Base-by-base conservation (phyloP, 2,113 vertebrate genomes). In the Ascaphus truei region DNA sequence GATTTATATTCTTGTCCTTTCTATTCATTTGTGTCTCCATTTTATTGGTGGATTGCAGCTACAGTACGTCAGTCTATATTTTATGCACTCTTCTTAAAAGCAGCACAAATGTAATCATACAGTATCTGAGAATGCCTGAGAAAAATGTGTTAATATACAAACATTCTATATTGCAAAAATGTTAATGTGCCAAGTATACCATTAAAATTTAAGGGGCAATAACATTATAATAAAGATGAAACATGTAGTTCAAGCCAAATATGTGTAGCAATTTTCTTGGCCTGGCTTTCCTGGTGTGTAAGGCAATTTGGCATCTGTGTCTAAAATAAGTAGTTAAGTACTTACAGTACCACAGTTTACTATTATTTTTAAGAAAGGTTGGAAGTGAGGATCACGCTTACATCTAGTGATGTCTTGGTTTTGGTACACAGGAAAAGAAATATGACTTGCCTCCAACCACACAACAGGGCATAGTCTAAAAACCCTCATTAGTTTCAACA, bases 221-320 rank as follows among this genome's bases (percentile, higher is more conserved):
- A 39, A 65, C 48, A 53, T 53, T 36, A 7, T 31, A 53, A 53
- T 18, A 29, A 39, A n/a, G 12, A 8, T 25, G 11, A 52, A 37
- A n/a, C 9, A 29, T n/a, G n/a, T n/a, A 53, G 31, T 39, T 65
- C 13, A 83, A 83, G 73, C 63, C 81, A 85, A 81, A 77, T 73
- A 65, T 68, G 78, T 77, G 77, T 82, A 80, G 68, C 79, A 86
- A 86, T 65, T 84, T 84, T 84, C 80, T 85, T 82, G 83, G 81
- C 79, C 74, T 79, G 80, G 78, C 75, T 73, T 76, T 74, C 76
- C 83, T 79, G 73, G 77, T 80, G 77, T 73, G 85, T n/a, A n/a
- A n/a, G n/a, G n/a, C 82, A 86, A 31, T 13, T 50, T 34, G 43
- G 29, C 43, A 50, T 31, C 59, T 31, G 16, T 47, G 6, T 22